phyloP scores from a whole-genome alignment of 2,113 vertebrate species.

The Myotis brandtii region DNA sequence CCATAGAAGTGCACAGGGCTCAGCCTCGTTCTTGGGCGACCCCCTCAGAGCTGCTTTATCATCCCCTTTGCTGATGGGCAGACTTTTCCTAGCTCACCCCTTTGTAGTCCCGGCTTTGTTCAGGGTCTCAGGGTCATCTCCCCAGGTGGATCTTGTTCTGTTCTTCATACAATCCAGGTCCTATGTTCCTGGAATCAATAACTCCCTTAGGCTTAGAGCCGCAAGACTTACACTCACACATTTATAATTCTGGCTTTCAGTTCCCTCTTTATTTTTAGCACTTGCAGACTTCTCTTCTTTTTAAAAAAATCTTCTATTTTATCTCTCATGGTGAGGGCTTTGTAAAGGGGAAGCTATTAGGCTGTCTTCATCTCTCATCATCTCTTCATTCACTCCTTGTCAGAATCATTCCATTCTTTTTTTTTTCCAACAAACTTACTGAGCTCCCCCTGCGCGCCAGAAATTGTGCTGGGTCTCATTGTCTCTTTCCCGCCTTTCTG shows the following conservation, averaged over 20 bases:
- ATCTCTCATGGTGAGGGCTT: neutral
- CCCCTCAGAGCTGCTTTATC: neutral
- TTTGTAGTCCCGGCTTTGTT: neutral
- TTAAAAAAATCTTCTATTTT: neutral
- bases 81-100: neutral
- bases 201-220: neutral
- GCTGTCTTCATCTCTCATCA: neutral
- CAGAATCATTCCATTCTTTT: neutral
- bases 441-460: neutral
- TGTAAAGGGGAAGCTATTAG: neutral
- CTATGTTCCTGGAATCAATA: neutral
- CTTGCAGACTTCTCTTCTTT: neutral
- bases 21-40: neutral
- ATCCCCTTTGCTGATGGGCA: neutral
- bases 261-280: neutral
- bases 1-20: neutral
- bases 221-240: neutral
- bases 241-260: neutral
- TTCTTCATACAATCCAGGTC: neutral
- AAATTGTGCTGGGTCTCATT: neutral
- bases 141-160: neutral
- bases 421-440: neutral
- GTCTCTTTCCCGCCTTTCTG: neutral
- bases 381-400: neutral
- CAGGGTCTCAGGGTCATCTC: neutral